These are phyloP conservation scores for Ramphastos sulfuratus DNA, from an alignment of 2,113 vertebrate species.

Conservation along the genomic window DNA sequence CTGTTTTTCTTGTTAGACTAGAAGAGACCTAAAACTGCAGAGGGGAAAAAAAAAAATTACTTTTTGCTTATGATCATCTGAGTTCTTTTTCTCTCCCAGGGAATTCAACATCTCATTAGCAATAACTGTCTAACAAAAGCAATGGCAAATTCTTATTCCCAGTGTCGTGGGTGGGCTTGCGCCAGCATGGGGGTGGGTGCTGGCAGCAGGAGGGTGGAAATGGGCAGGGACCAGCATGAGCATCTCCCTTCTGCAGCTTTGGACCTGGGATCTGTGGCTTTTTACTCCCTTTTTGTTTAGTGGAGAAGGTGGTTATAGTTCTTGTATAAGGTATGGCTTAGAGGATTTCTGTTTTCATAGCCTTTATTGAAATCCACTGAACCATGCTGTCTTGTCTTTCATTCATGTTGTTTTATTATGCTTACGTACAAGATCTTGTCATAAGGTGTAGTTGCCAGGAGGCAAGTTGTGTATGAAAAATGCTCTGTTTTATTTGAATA, in stretches of 20 bases:
- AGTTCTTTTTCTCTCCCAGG: neutral
- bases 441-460: conserved; percentile 16
- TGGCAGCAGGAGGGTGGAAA: neutral
- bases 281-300: neutral
- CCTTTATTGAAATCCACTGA: conserved; percentile 13
- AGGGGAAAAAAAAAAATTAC: neutral
- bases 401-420: conserved; percentile 18
- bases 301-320: neutral
- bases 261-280: neutral
- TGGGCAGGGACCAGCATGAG: neutral
- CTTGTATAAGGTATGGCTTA: neutral
- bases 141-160: neutral
- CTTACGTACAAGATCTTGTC: conserved; percentile 1
- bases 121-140: neutral
- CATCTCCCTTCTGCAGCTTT: neutral
- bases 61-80: neutral
- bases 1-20: neutral
- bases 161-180: neutral
- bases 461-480: neutral
- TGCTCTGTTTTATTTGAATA: neutral
- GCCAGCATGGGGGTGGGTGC: neutral
- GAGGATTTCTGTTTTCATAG: conserved; percentile 2
- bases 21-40: neutral
- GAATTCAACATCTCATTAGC: neutral
- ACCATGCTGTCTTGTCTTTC: conserved; percentile 7